phyloP scores from a whole-genome alignment of 2,888 invertebrate species.

The Oscheius sp. region DNA sequence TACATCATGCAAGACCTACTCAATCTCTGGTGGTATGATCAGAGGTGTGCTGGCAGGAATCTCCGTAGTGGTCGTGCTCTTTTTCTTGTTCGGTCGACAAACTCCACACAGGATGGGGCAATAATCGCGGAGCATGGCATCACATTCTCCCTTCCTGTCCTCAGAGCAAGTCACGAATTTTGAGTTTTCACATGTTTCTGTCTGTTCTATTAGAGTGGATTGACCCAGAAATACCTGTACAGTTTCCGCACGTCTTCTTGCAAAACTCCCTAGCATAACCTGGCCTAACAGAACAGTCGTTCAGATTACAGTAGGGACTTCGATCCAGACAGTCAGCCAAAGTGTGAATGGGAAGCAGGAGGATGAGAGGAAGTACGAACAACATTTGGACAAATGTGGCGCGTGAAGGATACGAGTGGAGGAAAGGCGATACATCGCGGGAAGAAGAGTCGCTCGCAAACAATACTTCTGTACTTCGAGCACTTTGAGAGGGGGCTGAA shows the following conservation, averaged over 20 bases:
- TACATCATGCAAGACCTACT: background rate
- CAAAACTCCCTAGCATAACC: slow-evolving; percentile 61
- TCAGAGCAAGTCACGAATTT: slow-evolving; percentile 49
- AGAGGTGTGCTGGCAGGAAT: slow-evolving; percentile 23
- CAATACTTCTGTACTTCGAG: background rate
- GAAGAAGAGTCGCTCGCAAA: slow-evolving; percentile 10
- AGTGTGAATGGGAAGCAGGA: background rate
- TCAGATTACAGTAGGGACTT: slow-evolving; percentile 61
- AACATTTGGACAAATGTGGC: slow-evolving; percentile 28
- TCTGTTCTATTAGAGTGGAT: background rate
- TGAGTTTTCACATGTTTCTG: slow-evolving; percentile 25
- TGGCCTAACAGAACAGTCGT: slow-evolving; percentile 60
- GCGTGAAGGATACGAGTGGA: slow-evolving; percentile 30
- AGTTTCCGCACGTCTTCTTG: slow-evolving; percentile 58
- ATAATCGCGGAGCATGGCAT: slow-evolving; percentile 54
- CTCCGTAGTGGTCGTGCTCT: slow-evolving; percentile 38
- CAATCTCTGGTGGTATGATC: slow-evolving; percentile 9
- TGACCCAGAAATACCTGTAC: slow-evolving; percentile 42
- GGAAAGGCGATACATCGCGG: slow-evolving; percentile 15
- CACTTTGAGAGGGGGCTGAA: too few species aligned
- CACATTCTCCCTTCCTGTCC: slow-evolving; percentile 55
- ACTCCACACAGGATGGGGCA: slow-evolving; percentile 36
- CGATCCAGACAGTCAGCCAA: slow-evolving; percentile 47
- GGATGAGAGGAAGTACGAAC: background rate
- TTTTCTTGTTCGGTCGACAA: slow-evolving; percentile 14